Conservation (phyloP, 2,797 vertebrate genomes). For the Etheostoma perlongum region DNA sequence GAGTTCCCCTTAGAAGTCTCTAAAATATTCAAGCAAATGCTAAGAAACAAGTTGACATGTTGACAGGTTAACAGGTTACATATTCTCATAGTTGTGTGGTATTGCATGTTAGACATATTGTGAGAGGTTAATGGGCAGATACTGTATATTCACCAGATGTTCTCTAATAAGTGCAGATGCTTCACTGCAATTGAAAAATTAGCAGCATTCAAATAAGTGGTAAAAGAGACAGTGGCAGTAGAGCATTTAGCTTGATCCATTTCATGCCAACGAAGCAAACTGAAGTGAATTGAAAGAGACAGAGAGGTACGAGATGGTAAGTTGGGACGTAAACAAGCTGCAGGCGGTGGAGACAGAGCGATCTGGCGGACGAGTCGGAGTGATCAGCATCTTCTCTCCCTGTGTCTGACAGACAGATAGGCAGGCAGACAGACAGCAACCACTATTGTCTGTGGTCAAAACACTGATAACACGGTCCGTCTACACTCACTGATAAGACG, state of each 20-base stretch:
- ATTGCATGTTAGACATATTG: too few species aligned
- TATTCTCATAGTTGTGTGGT: too few species aligned
- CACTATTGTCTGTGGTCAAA: conserved; percentile 81
- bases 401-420: conserved; percentile 56
- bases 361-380: conserved; percentile 33
- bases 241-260: background rate
- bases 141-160: background rate
- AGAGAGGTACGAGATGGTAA: background rate
- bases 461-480: conserved; percentile 77
- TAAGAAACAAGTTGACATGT: too few species aligned
- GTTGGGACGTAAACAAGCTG: conserved; percentile 37
- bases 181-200: background rate
- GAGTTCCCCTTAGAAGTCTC: background rate
- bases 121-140: background rate
- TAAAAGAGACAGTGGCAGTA: background rate
- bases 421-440: conserved; percentile 71
- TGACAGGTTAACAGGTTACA: too few species aligned
- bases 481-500: conserved; percentile 72
- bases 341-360: conserved; percentile 48
- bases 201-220: background rate
- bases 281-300: background rate
- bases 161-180: background rate
- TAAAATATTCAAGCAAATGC: background rate
- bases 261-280: background rate
- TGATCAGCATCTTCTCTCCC: conserved; percentile 64